phyloP scores from a whole-genome alignment of 1,140 invertebrate genomes.

The Choristoneura fumiferana region DNA sequence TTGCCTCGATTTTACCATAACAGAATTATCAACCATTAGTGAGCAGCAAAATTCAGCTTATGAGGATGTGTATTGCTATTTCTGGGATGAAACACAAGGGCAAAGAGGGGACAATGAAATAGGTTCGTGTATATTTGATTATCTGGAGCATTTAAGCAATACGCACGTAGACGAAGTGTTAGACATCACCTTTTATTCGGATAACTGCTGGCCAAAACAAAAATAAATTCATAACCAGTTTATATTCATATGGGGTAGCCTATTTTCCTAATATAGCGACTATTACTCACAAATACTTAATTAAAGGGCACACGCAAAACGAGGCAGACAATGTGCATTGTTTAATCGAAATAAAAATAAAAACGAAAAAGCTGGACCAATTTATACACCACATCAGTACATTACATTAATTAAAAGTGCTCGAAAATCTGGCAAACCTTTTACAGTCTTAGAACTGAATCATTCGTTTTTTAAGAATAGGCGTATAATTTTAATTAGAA shows the following conservation, averaged over 20 bases:
- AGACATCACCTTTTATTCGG: conserved; percentile 50
- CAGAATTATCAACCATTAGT: conserved; percentile 1
- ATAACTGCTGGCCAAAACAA: conserved; percentile 65
- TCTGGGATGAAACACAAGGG: conserved; percentile 68
- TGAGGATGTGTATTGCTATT: conserved; percentile 46
- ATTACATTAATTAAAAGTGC: conserved; percentile 18
- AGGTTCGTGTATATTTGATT: conserved; percentile 49
- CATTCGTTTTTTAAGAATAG: conserved; percentile 24
- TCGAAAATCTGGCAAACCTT: conserved; percentile 14
- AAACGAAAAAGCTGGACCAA: conserved; percentile 25
- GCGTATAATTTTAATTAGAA: conserved; percentile 35
- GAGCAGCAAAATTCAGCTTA: conserved; percentile 12
- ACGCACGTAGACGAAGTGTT: conserved; percentile 23
- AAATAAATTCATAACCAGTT: conserved; percentile 48
- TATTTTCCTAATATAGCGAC: conserved; percentile 39
- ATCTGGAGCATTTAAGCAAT: conserved; percentile 25
- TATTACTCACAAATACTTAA: conserved; percentile 53
- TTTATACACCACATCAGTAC: conserved; percentile 38
- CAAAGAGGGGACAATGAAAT: conserved; percentile 61
- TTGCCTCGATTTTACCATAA: conserved; percentile 22
- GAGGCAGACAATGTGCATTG: conserved; percentile 51
- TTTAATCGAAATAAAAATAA: conserved; percentile 42
- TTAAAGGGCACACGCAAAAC: conserved; percentile 55
- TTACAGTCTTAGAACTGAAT: conserved; percentile 21
- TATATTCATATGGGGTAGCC: conserved; percentile 40